Evolutionary conservation across 2,797 vertebrate genomes (phyloP).

Genomic region (Paedocypris micromegethes): DNA sequence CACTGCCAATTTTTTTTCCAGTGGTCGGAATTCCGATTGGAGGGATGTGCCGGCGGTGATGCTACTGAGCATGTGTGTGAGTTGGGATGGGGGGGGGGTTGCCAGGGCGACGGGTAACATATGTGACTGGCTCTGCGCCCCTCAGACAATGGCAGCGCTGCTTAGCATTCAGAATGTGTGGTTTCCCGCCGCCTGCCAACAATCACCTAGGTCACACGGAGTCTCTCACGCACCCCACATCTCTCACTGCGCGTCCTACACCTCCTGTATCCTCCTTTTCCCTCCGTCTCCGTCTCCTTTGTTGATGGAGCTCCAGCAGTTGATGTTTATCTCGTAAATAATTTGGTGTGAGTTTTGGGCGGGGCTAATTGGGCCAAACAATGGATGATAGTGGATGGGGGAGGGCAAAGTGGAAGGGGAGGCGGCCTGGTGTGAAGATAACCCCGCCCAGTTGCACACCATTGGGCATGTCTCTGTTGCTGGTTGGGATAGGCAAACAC

Average conservation of each 20-base stretch:
- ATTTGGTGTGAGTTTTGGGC: not conserved
- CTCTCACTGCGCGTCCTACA: conserved; percentile 19
- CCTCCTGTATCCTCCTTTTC: conserved; percentile 14
- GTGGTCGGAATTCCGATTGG: conserved; percentile 49
- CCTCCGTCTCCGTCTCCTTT: conserved; percentile 16
- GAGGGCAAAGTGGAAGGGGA: no score
- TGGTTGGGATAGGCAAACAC: not conserved
- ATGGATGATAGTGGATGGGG: no score
- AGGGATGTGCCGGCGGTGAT: conserved; percentile 43
- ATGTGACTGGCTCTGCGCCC: conserved; percentile 64
- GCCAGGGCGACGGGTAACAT: conserved; percentile 66
- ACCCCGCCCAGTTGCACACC: not conserved
- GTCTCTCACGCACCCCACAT: conserved; percentile 34
- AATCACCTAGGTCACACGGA: conserved; percentile 70
- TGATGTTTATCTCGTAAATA: conserved; percentile 1
- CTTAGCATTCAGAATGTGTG: conserved; percentile 73
- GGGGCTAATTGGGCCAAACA: not conserved
- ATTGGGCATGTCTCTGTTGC: not conserved
- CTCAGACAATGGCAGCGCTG: conserved; percentile 72
- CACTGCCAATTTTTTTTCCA: conserved; percentile 17
- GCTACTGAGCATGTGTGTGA: conserved; percentile 34
- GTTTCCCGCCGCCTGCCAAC: conserved; percentile 76
- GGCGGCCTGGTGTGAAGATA: not conserved
- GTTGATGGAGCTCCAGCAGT: not conserved
- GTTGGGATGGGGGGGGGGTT: conserved; percentile 52